These are phyloP conservation scores for Helicolenus hilgendorfi DNA, from an alignment of 2,797 vertebrate species.

Conservation along the genomic window DNA sequence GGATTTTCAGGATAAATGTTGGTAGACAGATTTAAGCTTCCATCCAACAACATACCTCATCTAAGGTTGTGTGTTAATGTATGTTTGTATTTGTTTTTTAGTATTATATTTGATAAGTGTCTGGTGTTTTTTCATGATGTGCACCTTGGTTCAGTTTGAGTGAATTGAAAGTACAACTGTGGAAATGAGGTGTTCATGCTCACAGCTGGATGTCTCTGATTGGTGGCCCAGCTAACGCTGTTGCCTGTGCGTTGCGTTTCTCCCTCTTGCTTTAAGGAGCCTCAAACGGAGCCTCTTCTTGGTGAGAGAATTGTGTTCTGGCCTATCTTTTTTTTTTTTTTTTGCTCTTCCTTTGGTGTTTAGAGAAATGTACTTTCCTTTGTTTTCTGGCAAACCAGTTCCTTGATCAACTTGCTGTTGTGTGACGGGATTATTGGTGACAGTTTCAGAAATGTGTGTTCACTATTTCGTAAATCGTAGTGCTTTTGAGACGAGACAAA, in stretches of 20 bases:
- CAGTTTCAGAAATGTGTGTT: conserved; percentile 46
- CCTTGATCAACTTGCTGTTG: conserved; percentile 53
- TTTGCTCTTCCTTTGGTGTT: conserved; percentile 49
- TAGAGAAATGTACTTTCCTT: conserved; percentile 37
- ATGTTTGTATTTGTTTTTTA: background rate
- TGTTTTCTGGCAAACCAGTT: conserved; percentile 54
- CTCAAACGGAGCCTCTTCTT: conserved; percentile 81
- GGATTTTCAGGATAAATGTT: background rate
- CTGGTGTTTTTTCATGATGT: background rate
- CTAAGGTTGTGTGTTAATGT: background rate
- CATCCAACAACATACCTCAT: background rate
- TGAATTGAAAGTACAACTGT: background rate
- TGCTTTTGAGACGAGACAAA: background rate
- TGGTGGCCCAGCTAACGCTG: conserved; percentile 71
- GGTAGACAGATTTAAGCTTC: background rate
- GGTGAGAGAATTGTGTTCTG: conserved; percentile 86
- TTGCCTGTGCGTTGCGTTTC: conserved; percentile 80
- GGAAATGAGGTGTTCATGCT: background rate
- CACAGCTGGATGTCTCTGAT: conserved; percentile 35
- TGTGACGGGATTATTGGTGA: conserved; percentile 18
- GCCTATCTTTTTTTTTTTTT: conserved; percentile 51
- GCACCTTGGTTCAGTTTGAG: background rate
- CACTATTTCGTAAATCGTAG: background rate
- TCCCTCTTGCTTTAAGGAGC: conserved; percentile 85
- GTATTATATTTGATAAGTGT: background rate